Base-by-base conservation (phyloP, 2,888 invertebrate genomes). In the Luperina testacea region DNA sequence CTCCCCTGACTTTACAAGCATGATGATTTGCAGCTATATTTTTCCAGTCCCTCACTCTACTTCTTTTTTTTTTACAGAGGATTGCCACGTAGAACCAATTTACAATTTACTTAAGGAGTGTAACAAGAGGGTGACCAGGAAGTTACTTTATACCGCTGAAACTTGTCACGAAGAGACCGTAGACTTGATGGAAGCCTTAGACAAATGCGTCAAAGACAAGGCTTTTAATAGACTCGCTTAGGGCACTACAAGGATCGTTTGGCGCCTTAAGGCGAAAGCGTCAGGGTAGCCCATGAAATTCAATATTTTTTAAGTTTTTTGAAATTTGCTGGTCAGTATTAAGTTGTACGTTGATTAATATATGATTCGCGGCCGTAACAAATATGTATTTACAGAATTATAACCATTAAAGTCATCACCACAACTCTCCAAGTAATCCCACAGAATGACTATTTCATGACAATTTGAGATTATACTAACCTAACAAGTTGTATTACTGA, bases 161-260 rank as follows among this genome's bases (percentile, higher is more conserved):
- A 94, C 92, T 2, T 96, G 96, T 79, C 92, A 93, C 67, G 92
- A 95, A 72, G 96, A 96, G 84, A 90, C 92, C 0, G 87, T 93
- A 0, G 95, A 96, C 15, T 87, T 95, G 8, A 89, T 95, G n/a
- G 81, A 91, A 51, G 93, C 94, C 0, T 63, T 96, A 1, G 95
- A 96, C 84, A 90, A 89, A 51, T 96, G 96, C 79, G 93, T 94
- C 0, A 91, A 86, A 0, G 86, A 85, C 2, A 94, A 90, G 45
- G 95, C 94, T 0, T 96, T 96, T 77, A 79, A 87, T 0, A 90
- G 91, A 81, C 83, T 92, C 0, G 77, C 57, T 1, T 91, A 85
- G 82, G 32, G 15, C 15, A 32, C 20, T 15, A 32, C 69, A 32
- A 32, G 8, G 24, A 8, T 69, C 7, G 20, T 69, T 27, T 27